Evolutionary conservation across 2,797 vertebrate genomes (phyloP), one percentile per base, ranked within the genome.

Genomic region (Tragelaphus oryx): DNA sequence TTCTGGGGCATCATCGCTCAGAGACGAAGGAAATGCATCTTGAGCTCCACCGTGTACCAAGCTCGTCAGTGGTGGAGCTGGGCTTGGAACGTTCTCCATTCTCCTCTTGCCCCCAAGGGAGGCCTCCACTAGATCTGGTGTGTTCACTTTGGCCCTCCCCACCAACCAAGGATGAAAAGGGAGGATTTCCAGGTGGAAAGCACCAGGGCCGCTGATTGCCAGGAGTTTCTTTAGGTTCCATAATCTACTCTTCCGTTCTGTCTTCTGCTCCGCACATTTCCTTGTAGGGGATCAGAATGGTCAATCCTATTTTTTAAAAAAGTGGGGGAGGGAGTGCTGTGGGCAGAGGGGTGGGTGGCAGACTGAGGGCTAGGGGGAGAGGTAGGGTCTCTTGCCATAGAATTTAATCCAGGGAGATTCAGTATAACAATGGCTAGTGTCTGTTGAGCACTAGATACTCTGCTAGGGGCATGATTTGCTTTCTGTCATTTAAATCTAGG

Each of bases 31-130:
- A 44, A 84, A 20, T 41, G 0, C 3, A 5, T 75, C 78, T n/a
- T 4, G 48, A 59, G n/a, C 18, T 30, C 26, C 4, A 3, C 50
- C 22, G 0, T 5, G 30, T 55, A 30, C 33, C 6, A 1, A 41
- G 54, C 60, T 30, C 18, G 48, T 26, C 44, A 3, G 8, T 28
- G 33, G 44, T 50, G 48, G 41, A 84, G 65, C 37, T 2, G 17
- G 54, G 41, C 16, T 83, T 54, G 52, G 26, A 24, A 10, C 0
- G 2, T 26, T 8, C 30, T 50, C 24, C n/a, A 1, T 14, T 30
- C 30, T 37, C 13, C 22, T 22, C 7, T 50, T 13, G 8, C 18
- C 6, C 3, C 2, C 41, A 85, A 89, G 41, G 41, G 11, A 46
- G 17, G 4, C 26, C 13, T 20, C 28, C 48, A 3, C 3, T 8